Conservation (phyloP, 2,113 vertebrate genomes). For the Heloderma charlesbogerti region DNA sequence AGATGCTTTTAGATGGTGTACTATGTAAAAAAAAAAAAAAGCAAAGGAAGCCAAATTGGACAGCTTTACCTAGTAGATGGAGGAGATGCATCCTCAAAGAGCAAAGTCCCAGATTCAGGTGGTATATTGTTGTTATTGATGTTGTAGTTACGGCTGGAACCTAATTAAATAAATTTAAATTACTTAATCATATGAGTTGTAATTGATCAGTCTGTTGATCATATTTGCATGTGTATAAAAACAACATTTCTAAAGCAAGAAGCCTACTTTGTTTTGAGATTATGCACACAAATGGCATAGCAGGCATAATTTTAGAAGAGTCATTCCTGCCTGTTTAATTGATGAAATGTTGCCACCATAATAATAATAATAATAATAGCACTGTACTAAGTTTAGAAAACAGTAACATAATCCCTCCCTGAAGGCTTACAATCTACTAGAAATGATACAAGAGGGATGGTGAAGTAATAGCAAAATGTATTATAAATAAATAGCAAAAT, state of each 20-base stretch:
- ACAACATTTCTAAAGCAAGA: neutral
- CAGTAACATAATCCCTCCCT: neutral
- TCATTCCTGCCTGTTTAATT: neutral
- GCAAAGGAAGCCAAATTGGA: no score
- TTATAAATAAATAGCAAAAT: no score
- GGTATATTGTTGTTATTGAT: neutral
- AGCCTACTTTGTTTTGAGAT: neutral
- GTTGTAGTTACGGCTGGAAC: neutral
- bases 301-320: neutral
- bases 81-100: no score
- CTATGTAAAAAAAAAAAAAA: no score
- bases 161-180: neutral
- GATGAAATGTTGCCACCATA: neutral
- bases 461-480: neutral
- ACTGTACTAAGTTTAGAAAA: neutral
- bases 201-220: neutral
- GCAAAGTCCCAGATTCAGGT: no score
- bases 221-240: neutral
- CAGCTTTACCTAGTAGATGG: no score
- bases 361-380: neutral
- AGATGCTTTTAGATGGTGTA: no score
- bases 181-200: neutral
- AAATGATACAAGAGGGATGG: neutral
- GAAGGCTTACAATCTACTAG: neutral
- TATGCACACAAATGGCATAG: neutral